Conservation (phyloP, 2,797 vertebrate genomes). For the Mus minutoides region DNA sequence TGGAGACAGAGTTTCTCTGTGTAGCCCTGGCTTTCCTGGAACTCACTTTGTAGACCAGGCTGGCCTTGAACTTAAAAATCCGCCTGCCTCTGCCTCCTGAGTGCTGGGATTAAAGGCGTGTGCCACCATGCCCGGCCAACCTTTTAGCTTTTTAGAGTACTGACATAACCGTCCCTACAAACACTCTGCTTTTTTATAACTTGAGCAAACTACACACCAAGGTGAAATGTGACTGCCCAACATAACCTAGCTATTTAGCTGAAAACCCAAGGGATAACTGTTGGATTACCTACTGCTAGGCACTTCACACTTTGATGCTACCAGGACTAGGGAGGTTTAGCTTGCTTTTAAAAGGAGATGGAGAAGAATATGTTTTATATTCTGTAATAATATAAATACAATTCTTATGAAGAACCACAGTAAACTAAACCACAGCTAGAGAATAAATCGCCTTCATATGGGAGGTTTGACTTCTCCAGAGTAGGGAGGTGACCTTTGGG, state of each 20-base stretch:
- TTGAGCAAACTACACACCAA: slow-evolving; percentile 24
- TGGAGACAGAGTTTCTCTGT: no score
- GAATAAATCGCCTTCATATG: background rate
- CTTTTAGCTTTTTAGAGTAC: background rate
- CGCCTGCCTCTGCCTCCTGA: no score
- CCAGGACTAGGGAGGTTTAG: background rate
- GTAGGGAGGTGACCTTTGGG: background rate
- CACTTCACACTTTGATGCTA: background rate
- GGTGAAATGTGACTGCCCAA: background rate
- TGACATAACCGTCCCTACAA: background rate
- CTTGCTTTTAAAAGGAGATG: slow-evolving; percentile 27
- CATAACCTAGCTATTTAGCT: slow-evolving; percentile 11
- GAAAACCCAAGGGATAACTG: background rate
- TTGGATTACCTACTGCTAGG: background rate
- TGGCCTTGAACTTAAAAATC: no score
- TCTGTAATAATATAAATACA: slow-evolving; percentile 43
- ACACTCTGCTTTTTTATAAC: slow-evolving; percentile 24
- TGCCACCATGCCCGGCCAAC: no score
- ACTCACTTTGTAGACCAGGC: no score
- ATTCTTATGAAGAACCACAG: slow-evolving; percentile 30
- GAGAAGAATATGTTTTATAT: background rate
- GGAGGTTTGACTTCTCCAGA: slow-evolving; percentile 22
- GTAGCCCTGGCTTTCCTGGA: no score
- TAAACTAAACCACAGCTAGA: background rate
- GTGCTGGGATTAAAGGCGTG: no score